Percentiles rank a stretch among this genome's conserved stretches.
Evolutionary conservation across 2,888 invertebrate genomes (phyloP).

Genomic region (Sepiola atlantica): DNA sequence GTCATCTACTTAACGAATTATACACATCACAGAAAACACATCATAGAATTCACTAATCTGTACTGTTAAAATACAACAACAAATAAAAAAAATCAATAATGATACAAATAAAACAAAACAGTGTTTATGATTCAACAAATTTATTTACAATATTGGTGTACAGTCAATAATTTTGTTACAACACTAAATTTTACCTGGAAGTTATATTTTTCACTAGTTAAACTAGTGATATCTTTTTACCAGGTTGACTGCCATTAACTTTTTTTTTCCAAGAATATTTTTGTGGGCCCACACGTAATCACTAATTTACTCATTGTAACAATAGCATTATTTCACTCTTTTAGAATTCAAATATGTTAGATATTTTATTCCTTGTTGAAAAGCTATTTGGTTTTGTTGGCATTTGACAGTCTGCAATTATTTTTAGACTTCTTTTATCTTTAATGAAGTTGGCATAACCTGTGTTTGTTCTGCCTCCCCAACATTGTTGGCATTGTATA

Average conservation of each 20-base stretch:
- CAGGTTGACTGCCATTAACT: not conserved
- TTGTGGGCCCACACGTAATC: not conserved
- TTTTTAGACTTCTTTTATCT: not conserved
- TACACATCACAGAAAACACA: not conserved
- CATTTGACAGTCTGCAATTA: not conserved
- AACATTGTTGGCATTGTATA: not conserved
- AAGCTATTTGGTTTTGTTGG: not conserved
- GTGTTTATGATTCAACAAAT: slow-evolving; percentile 41
- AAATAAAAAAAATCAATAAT: not conserved
- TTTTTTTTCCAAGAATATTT: not conserved
- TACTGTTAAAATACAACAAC: not conserved
- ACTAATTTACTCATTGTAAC: slow-evolving; percentile 6
- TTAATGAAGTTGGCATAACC: slow-evolving; percentile 12
- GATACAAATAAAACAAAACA: not conserved
- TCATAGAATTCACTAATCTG: not conserved
- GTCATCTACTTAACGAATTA: no score
- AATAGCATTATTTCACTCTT: not conserved
- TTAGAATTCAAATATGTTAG: not conserved
- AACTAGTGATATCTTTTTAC: not conserved
- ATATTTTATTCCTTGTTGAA: not conserved
- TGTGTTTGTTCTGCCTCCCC: slow-evolving; percentile 19
- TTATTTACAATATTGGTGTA: slow-evolving; percentile 46
- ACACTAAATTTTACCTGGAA: not conserved
- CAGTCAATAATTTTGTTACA: slow-evolving; percentile 23
- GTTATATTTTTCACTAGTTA: not conserved